Percentiles rank a stretch among this genome's conserved stretches.
phyloP scores from a whole-genome alignment of 2,797 vertebrate genomes.

The Otolemur crassicaudatus region DNA sequence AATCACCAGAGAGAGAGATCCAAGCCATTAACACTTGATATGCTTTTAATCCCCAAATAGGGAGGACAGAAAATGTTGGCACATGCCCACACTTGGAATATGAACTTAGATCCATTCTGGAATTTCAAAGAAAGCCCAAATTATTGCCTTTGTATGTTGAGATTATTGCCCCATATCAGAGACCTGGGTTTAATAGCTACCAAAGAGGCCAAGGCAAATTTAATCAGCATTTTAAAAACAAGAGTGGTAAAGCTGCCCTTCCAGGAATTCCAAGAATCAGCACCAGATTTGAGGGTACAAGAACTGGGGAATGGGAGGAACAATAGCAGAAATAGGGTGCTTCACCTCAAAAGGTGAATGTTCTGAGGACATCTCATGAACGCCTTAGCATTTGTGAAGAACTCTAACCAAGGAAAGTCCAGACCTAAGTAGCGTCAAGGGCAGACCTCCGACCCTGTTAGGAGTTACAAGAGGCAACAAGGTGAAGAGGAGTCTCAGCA shows the following conservation, averaged over 20 bases:
- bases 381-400: background rate
- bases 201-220: background rate
- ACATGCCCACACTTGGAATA: background rate
- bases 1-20: background rate
- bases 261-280: background rate
- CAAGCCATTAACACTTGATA: background rate
- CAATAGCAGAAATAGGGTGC: background rate
- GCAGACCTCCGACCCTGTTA: background rate
- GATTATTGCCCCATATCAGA: slow-evolving; percentile 9
- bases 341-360: background rate
- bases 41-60: slow-evolving; percentile 42
- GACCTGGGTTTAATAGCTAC: background rate
- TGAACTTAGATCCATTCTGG: background rate
- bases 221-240: background rate
- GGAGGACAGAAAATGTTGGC: slow-evolving; percentile 32
- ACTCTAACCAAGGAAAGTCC: background rate
- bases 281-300: background rate
- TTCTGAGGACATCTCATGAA: background rate
- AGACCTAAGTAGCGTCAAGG: background rate
- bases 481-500: background rate
- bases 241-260: background rate
- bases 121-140: slow-evolving; percentile 30
- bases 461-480: background rate
- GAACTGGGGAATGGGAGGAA: background rate
- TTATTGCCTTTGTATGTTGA: background rate